phyloP scores from a whole-genome alignment of 1,140 invertebrate species.

The Diuraphis noxia region DNA sequence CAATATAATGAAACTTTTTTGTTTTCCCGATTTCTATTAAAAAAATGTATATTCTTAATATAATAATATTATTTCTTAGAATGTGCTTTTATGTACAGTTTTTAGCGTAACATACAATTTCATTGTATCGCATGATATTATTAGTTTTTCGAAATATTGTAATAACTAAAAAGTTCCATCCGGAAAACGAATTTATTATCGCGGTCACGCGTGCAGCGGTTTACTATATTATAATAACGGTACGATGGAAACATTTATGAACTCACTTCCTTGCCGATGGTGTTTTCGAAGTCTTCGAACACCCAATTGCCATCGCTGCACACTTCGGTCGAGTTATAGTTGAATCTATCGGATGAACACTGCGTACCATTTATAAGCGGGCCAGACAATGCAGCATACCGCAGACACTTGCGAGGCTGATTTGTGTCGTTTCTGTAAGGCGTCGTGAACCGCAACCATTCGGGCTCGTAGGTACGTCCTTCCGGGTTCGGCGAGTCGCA shows the following conservation, averaged over 20 bases:
- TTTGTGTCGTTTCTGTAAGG: neutral
- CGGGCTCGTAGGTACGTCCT: neutral
- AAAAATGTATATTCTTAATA: too few species aligned
- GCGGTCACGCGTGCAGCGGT: neutral
- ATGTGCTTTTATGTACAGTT: neutral
- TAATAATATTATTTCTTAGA: neutral
- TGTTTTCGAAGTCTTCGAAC: conserved; percentile 62
- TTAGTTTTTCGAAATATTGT: neutral
- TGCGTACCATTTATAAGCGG: conserved; percentile 59
- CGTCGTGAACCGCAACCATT: conserved; percentile 13
- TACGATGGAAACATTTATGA: neutral
- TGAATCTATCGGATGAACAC: neutral
- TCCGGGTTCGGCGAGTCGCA: neutral
- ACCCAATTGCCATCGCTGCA: conserved; percentile 60
- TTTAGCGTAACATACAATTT: neutral
- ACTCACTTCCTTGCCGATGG: conserved; percentile 65
- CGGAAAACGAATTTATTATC: neutral
- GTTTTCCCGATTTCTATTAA: neutral
- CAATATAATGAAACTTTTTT: neutral
- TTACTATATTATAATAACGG: neutral
- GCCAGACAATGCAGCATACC: conserved; percentile 56
- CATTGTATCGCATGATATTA: neutral
- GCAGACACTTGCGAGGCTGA: conserved; percentile 38
- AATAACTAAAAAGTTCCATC: neutral
- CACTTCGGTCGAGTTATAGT: neutral